Conservation (phyloP, 2,797 vertebrate genomes). For the Sebastes steindachneri region DNA sequence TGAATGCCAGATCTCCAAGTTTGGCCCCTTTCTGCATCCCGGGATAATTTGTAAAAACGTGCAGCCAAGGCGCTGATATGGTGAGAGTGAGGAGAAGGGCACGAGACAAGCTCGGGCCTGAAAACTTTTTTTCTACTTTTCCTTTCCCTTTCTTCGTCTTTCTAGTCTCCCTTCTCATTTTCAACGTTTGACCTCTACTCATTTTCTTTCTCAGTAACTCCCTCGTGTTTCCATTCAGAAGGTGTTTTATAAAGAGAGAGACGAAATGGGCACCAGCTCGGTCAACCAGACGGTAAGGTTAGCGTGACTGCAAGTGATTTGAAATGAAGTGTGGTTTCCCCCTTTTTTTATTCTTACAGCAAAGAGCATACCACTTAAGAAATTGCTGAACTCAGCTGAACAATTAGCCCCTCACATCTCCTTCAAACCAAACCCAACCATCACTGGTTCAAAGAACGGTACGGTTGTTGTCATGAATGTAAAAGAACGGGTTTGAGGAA, state of each 20-base stretch:
- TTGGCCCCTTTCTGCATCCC: slow-evolving; percentile 32
- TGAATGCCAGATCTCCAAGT: slow-evolving; percentile 70
- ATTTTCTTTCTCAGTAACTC: background rate
- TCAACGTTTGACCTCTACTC: slow-evolving; percentile 5
- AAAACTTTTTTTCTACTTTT: slow-evolving; percentile 1
- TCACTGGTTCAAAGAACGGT: background rate
- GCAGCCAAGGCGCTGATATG: slow-evolving; percentile 55
- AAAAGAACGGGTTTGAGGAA: background rate
- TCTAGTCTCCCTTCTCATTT: slow-evolving; percentile 19
- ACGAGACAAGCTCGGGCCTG: slow-evolving; percentile 35
- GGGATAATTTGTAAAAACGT: slow-evolving; percentile 57
- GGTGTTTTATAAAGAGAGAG: slow-evolving; percentile 44
- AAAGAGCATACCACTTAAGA: slow-evolving; percentile 10
- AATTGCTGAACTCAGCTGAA: slow-evolving; percentile 22
- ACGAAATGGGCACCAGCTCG: slow-evolving; percentile 26
- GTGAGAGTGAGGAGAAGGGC: slow-evolving; percentile 43
- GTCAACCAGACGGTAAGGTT: slow-evolving; percentile 30
- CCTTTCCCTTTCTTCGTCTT: background rate
- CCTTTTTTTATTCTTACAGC: slow-evolving; percentile 2
- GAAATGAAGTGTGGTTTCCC: slow-evolving; percentile 38
- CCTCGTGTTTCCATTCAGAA: slow-evolving; percentile 26
- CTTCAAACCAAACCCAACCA: slow-evolving; percentile 29
- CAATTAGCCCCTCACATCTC: slow-evolving; percentile 10
- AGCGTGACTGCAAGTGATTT: slow-evolving; percentile 62
- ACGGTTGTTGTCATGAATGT: slow-evolving; percentile 1